Evolutionary conservation across 1,140 invertebrate genomes (phyloP).

Genomic region (Rhopalosiphum maidis): DNA sequence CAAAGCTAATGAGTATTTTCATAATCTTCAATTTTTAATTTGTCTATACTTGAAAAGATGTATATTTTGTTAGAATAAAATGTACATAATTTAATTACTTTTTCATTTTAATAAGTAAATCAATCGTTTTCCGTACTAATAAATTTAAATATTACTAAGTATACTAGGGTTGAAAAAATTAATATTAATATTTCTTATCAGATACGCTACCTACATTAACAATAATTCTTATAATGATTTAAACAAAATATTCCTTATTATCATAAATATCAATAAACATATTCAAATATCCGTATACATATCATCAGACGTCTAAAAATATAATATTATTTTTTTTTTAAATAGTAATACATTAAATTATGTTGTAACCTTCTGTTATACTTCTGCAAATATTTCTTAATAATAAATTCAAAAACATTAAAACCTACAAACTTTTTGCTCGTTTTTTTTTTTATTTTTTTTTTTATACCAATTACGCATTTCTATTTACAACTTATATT

Average conservation of each 20-base stretch:
- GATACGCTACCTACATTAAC: not conserved
- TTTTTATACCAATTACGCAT: no score
- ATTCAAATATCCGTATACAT: not conserved
- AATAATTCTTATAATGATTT: no score
- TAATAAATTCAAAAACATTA: no score
- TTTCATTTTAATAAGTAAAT: not conserved
- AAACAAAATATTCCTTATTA: not conserved
- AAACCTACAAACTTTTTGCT: no score
- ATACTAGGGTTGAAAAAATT: not conserved
- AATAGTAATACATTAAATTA: not conserved
- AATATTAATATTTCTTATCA: not conserved
- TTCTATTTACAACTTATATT: no score
- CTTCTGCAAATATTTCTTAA: not conserved
- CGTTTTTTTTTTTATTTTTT: no score
- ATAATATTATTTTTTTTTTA: not conserved
- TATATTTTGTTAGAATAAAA: not conserved
- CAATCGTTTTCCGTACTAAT: not conserved
- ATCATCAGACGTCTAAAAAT: not conserved
- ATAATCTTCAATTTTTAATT: not conserved
- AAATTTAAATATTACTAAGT: not conserved
- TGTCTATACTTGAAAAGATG: not conserved
- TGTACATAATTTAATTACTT: not conserved
- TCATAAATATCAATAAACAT: not conserved
- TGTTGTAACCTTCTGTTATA: not conserved
- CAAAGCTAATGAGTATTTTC: conserved; percentile 20